Evolutionary conservation across 2,888 invertebrate genomes (phyloP), one percentile per base, ranked within the genome.

Genomic region (Orthonevra nobilis): DNA sequence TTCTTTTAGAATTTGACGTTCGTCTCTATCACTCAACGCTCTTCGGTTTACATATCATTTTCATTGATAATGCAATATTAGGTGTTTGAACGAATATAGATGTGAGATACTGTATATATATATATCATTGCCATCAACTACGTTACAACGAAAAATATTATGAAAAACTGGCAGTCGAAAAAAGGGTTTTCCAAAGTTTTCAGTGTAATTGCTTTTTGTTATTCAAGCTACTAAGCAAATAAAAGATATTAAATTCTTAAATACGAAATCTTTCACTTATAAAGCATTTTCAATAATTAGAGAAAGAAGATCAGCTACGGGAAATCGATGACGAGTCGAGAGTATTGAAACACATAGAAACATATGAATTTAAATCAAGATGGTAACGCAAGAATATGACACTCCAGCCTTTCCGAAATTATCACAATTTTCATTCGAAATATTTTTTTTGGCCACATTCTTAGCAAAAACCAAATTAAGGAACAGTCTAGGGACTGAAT

Each of bases 161-260:
- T 20, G 40, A 50, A 50, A 50, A 32, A 34, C 5, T 30, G 15
- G 30, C 48, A 9, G 32, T 48, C n/a, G 48, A 48, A 30, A 48
- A 48, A n/a, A 3, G 0, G 5, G 4, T 48, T 15, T 14, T 46
- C 14, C 28, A 46, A 2, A 28, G 46, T 3, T 26, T 46, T 46
- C 46, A 46, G 6, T 30, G 48, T 10, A n/a, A 32, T 48, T 48
- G 48, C n/a, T 46, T 46, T 46, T 28, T 28, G 14, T 26, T 2
- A 28, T 46, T 28, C 28, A 26, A 46, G 46, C 28, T 46, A 46
- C 48, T 17, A 48, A 48, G 9, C 19, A 48, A 9, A 17, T 38
- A 46, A 46, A 46, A 28, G 26, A 28, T 46, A 15, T 46, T 42
- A 4, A 46, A 14, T 9, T 14, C 2, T 14, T 7, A 46, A 12